Evolutionary conservation across 2,113 vertebrate species (phyloP).

Genomic region (Kobus ellipsiprymnus): DNA sequence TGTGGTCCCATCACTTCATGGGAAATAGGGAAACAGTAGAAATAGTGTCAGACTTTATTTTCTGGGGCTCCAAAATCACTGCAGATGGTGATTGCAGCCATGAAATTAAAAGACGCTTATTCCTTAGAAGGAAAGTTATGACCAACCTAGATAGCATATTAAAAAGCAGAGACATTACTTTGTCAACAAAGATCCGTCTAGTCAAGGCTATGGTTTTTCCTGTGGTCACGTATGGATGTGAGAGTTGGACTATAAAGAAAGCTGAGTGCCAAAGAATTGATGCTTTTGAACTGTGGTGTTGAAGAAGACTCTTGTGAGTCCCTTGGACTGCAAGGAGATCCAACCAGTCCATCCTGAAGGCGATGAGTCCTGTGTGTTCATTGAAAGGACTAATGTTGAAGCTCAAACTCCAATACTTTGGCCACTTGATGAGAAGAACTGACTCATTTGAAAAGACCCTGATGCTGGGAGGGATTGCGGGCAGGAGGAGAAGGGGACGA

Average conservation of each 20-base stretch:
- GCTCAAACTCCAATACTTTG: not conserved
- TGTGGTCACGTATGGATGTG: not conserved
- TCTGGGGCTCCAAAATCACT: not conserved
- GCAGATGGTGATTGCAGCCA: no score
- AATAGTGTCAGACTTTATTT: not conserved
- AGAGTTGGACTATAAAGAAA: not conserved
- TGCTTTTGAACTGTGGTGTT: not conserved
- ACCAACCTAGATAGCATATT: not conserved
- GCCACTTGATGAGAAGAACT: not conserved
- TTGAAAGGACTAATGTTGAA: not conserved
- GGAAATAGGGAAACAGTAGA: not conserved
- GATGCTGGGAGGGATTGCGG: not conserved
- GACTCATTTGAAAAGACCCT: not conserved
- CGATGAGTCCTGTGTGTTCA: not conserved
- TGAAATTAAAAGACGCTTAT: no score
- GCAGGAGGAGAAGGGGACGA: fast-evolving
- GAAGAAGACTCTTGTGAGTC: not conserved
- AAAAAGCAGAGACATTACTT: not conserved
- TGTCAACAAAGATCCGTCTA: not conserved
- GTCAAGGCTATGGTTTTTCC: not conserved
- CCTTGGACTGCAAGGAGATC: not conserved
- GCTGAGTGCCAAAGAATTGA: fast-evolving
- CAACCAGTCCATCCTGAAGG: not conserved
- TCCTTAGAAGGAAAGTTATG: no score
- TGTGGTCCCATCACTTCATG: not conserved